Evolutionary conservation across 2,113 vertebrate species (phyloP), one percentile per base, ranked within the genome.

Genomic region (Carassius gibelio): DNA sequence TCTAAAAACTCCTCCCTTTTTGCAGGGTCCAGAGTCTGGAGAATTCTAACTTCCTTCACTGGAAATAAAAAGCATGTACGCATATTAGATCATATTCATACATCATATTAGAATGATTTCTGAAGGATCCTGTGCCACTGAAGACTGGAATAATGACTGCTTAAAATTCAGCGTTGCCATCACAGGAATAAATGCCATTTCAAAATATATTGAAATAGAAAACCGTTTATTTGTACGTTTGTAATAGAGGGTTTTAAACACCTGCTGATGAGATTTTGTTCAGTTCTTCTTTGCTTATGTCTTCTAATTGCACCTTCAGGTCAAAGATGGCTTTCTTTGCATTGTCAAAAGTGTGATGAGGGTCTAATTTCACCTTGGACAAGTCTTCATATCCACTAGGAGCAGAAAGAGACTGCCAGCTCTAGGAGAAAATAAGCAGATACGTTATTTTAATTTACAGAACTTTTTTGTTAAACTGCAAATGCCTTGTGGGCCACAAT

Each of bases 381-480:
- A 95, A 91, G 84, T 95, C 95, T 83, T 95, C 95, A 83, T 94
- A 95, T 38, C 94, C 94, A 1, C 94, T 94, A n/a, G 94, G 94
- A 21, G 93, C 93, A 23, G 93, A 93, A 62, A 95, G 91, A 82
- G 92, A 92, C 87, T 95, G 94, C 94, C 94, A 95, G 87, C 93
- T 93, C 95, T 95, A 21, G 26, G 79, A 17, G 7, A 10, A 26
- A 84, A 14, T 48, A 2, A 78, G 23, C 13, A 45, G 36, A 71
- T 21, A 59, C 42, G 71, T 14, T 7, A 84, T 68, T 68, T 90
- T 34, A 21, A 21, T 68, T 90, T 34, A n/a, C 9, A 2, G 36
- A 34, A 68, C 74, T 71, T 26, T 42, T 71, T 17, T 8, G 48
- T 6, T 6, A 75, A 52, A 26, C 50, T 7, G 11, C 38, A n/a